phyloP scores from a whole-genome alignment of 2,113 vertebrate genomes.

The Otolemur garnettii region DNA sequence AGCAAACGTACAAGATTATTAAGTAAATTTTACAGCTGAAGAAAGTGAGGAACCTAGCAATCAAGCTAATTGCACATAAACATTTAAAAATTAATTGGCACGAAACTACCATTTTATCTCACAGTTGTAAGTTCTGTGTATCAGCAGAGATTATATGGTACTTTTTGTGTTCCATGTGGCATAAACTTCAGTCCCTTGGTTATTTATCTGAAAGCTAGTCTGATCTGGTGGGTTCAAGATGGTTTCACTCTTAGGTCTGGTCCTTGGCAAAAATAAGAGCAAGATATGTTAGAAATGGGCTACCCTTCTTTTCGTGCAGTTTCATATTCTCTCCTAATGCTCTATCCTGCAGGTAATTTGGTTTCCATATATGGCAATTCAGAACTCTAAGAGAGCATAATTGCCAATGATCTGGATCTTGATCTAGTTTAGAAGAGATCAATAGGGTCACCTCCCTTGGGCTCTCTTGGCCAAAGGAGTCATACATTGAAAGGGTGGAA shows the following conservation, averaged over 20 bases:
- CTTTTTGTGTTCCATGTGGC: background rate
- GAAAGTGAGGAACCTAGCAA: background rate
- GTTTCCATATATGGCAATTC: background rate
- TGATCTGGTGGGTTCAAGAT: background rate
- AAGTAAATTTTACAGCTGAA: background rate
- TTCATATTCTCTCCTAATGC: background rate
- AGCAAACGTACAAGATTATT: background rate
- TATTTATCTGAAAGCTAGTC: background rate
- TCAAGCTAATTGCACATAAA: background rate
- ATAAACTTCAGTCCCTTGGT: background rate
- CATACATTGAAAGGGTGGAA: background rate
- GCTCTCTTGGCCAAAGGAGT: background rate
- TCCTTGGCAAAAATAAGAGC: background rate
- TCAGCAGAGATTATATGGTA: background rate
- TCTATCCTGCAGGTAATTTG: background rate
- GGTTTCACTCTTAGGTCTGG: background rate
- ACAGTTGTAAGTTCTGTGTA: background rate
- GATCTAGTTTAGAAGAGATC: too few relatives aligned
- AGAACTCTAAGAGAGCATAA: background rate
- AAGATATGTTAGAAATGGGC: rapidly evolving
- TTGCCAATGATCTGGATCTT: background rate
- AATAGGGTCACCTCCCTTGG: background rate
- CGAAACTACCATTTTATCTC: background rate
- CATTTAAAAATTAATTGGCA: background rate
- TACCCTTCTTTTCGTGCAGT: rapidly evolving